Conservation (phyloP, 2,113 vertebrate species). For the Toxostoma redivivum region DNA sequence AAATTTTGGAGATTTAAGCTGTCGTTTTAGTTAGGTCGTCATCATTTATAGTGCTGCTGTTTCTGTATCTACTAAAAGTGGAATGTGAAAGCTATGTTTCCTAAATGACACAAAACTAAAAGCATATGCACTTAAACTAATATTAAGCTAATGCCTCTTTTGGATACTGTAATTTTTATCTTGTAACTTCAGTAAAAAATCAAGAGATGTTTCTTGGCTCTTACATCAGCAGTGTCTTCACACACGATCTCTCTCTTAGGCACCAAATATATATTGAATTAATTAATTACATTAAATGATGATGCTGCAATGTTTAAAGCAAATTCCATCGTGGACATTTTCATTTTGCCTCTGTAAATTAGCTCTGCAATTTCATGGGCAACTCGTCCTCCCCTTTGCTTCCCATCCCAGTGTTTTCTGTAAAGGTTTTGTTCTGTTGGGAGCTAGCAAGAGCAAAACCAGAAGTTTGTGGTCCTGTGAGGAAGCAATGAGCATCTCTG, state of each 20-base stretch:
- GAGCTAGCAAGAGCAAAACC: neutral
- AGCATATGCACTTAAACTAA: neutral
- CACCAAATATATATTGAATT: neutral
- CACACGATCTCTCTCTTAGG: neutral
- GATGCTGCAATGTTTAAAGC: neutral
- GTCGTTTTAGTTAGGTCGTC: neutral
- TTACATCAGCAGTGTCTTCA: neutral
- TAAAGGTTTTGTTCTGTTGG: neutral
- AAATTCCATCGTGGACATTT: neutral
- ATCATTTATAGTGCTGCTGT: neutral
- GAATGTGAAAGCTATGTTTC: neutral
- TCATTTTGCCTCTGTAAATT: neutral
- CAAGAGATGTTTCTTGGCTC: neutral
- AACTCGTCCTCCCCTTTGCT: neutral
- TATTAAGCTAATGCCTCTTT: neutral
- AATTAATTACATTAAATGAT: neutral
- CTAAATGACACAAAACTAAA: neutral
- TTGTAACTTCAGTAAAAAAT: neutral
- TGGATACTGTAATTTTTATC: neutral
- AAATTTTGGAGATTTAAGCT: neutral
- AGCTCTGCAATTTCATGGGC: neutral
- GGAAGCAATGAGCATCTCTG: neutral
- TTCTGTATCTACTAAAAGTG: neutral
- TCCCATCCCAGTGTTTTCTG: neutral
- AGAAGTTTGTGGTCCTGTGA: neutral